Evolutionary conservation across 2,797 vertebrate species (phyloP), one percentile per base, ranked within the genome.

Genomic region (Coluber constrictor): DNA sequence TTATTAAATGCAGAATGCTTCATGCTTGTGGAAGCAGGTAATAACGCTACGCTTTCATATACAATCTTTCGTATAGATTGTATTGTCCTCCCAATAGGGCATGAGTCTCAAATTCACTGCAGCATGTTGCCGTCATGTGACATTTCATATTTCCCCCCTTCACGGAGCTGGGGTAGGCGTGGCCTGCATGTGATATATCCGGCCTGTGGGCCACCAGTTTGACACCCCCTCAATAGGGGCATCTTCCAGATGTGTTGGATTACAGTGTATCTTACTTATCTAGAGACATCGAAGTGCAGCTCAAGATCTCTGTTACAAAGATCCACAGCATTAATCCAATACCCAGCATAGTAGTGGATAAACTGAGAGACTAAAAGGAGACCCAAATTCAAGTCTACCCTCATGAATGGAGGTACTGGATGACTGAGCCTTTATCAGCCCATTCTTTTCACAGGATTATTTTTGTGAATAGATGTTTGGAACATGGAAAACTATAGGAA

Each of bases 1-100:
- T 97, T 97, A 96, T 98, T 0, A 96, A 98, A 94, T 97, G 97
- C 0, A 97, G 97, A 92, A 98, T 97, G 97, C 97, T 98, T 60
- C 95, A 95, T 74, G 97, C 97, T 79, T 98, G 97, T 89, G 95
- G 97, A 89, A 97, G 97, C 93, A 97, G 97, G 97, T 98, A 91
- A 96, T 93, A 20, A 51, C 0, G 0, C 5, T 61, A 51, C 0
- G 3, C 11, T 63, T 9, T 51, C 51, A 51, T 51, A 51, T 43
- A 43, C 43, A 3, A 43, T 43, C 43, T 43, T 43, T 43, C 43
- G 3, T 37, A 57, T 23, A 59, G 87, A 59, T 59, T 70, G 10
- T 83, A 47, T 10, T 47, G 23, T 25, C 37, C 43, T 47, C 20
- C 74, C 37, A 47, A 47, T 25, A 83, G 23, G 37, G 74, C 27